These are phyloP conservation scores for Globia sparganii DNA, from an alignment of 2,888 invertebrate genomes.

Conservation along the genomic window DNA sequence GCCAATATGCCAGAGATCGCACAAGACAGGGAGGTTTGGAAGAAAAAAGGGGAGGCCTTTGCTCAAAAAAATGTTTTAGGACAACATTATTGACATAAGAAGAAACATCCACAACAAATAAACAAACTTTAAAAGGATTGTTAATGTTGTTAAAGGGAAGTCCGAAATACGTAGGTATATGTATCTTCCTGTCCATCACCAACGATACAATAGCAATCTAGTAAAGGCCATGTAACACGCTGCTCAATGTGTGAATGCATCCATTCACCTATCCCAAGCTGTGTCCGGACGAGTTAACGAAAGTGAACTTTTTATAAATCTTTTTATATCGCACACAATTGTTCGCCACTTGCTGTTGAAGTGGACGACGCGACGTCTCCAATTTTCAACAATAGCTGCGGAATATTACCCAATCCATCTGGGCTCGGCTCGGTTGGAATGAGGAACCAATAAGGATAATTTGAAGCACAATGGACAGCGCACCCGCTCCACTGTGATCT, in stretches of 20 bases:
- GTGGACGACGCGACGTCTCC: conserved; percentile 40
- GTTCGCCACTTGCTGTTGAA: conserved; percentile 53
- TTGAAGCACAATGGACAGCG: conserved; percentile 79
- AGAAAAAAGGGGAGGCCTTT: no score
- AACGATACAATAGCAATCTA: not conserved
- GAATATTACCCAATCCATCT: conserved; percentile 58
- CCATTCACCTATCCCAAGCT: conserved; percentile 8
- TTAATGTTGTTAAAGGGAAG: not conserved
- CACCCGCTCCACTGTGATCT: conserved; percentile 73
- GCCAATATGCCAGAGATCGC: no score
- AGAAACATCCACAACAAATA: not conserved
- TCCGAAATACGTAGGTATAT: not conserved
- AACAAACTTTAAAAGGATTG: not conserved
- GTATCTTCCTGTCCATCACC: not conserved
- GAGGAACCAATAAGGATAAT: conserved; percentile 88
- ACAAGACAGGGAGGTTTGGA: no score
- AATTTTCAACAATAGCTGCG: conserved; percentile 63
- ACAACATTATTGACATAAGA: not conserved
- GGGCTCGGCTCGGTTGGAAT: conserved; percentile 72
- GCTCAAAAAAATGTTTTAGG: no score
- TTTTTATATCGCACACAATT: conserved; percentile 54
- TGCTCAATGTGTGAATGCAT: conserved; percentile 15
- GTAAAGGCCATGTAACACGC: not conserved
- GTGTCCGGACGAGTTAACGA: conserved; percentile 29
- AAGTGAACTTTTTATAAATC: conserved; percentile 51